phyloP scores from a whole-genome alignment of 2,113 vertebrate genomes.

The Trinectes maculatus region DNA sequence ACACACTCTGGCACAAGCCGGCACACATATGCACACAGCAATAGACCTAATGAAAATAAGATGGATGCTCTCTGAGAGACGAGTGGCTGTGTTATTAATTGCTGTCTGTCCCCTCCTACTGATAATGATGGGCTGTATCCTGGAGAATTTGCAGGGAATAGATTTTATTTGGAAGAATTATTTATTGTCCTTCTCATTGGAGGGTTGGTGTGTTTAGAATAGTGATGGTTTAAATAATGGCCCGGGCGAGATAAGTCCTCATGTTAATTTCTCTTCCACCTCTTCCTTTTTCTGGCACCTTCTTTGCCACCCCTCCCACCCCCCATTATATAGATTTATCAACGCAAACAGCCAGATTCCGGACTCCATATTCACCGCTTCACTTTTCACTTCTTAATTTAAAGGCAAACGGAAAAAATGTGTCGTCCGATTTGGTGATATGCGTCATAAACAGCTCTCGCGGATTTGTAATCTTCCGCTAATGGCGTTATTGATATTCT shows the following conservation, averaged over 20 bases:
- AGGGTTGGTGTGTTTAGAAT: conserved; percentile 86
- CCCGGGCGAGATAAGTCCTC: conserved; percentile 87
- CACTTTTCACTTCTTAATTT: conserved; percentile 44
- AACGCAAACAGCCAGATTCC: conserved; percentile 39
- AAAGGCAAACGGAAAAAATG: conserved; percentile 31
- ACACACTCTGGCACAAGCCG: conserved; percentile 38
- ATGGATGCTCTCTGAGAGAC: conserved; percentile 78
- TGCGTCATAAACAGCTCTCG: conserved; percentile 39
- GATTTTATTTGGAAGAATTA: conserved; percentile 90
- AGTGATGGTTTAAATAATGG: conserved; percentile 89
- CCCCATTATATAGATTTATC: conserved; percentile 80
- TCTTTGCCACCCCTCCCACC: conserved; percentile 72
- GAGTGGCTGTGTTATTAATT: conserved; percentile 87
- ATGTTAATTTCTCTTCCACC: conserved; percentile 92
- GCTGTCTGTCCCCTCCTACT: conserved; percentile 87
- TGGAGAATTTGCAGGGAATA: conserved; percentile 89
- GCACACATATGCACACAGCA: conserved; percentile 62
- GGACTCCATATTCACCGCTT: conserved; percentile 50
- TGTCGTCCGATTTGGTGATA: conserved; percentile 30
- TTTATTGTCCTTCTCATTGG: conserved; percentile 90
- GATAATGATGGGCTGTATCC: conserved; percentile 90
- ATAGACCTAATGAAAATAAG: conserved; percentile 84
- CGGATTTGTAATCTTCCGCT: conserved; percentile 44
- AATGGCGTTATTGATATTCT: conserved; percentile 55
- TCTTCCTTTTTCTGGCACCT: conserved; percentile 86